phyloP scores from a whole-genome alignment of 30 jellyfish, hydroid and myxozoan species.

The Aurelia sp. region DNA sequence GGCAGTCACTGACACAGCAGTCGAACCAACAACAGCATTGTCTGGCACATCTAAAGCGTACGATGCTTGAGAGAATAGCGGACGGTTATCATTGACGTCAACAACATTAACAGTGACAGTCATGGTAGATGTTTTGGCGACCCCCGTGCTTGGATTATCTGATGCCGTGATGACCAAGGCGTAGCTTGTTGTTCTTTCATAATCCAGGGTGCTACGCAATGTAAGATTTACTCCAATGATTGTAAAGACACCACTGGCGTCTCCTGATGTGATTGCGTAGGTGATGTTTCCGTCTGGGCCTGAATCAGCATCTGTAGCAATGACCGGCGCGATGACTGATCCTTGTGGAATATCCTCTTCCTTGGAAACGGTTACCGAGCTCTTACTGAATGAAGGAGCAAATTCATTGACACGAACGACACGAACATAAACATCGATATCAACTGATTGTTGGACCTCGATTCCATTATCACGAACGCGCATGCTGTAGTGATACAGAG shows the following conservation, averaged over 20 bases:
- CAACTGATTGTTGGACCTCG: conserved; percentile 58
- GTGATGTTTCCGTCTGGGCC: conserved; percentile 82
- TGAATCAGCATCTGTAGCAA: conserved; percentile 76
- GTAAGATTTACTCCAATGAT: conserved; percentile 37
- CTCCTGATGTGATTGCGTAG: conserved; percentile 63
- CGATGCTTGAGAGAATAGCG: conserved; percentile 56
- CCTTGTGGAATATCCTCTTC: conserved; percentile 60
- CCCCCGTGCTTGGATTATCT: conserved; percentile 39
- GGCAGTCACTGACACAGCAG: conserved; percentile 64
- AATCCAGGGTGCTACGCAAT: conserved; percentile 56
- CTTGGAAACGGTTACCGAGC: conserved; percentile 31
- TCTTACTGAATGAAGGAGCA: conserved; percentile 62
- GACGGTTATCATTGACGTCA: conserved; percentile 87
- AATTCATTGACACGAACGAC: conserved; percentile 74
- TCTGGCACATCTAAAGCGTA: conserved; percentile 59
- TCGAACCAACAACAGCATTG: conserved; percentile 58
- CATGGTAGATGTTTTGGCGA: conserved; percentile 45
- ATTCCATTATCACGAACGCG: conserved; percentile 74
- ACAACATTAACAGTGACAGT: conserved; percentile 35
- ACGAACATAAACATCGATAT: conserved; percentile 38
- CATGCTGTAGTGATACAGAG: conserved; percentile 51
- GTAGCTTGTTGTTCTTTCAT: conserved; percentile 67
- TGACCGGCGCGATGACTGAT: conserved; percentile 18
- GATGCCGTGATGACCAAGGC: conserved; percentile 61
- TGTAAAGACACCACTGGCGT: conserved; percentile 38